phyloP scores from a whole-genome alignment of 1,140 invertebrate species.

The Holcopasites calliopsidis region DNA sequence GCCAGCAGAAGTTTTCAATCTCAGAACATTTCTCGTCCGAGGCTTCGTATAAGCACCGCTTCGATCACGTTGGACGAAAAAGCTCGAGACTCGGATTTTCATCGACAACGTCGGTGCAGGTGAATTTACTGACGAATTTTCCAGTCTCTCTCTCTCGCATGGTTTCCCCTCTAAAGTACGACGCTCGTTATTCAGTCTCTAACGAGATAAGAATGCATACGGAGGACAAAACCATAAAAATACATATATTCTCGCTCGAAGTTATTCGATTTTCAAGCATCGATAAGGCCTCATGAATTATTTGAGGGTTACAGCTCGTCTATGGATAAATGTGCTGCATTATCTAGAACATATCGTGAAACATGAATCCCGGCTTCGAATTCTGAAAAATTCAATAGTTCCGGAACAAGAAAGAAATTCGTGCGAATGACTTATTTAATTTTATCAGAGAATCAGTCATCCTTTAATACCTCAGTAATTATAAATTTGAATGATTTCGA shows the following conservation, averaged over 20 bases:
- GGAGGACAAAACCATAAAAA: no score
- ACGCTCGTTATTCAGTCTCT: neutral
- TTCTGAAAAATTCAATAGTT: no score
- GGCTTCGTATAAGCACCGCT: neutral
- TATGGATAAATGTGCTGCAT: neutral
- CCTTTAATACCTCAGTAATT: no score
- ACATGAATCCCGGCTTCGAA: neutral
- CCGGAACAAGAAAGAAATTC: no score
- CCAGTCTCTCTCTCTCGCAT: no score
- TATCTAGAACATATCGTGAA: neutral
- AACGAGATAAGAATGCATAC: neutral
- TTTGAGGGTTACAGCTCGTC: neutral
- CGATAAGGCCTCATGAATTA: neutral
- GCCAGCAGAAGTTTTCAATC: neutral
- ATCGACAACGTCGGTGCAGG: neutral
- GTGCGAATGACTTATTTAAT: neutral
- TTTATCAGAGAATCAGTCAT: no score
- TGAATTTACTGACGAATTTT: neutral
- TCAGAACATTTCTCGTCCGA: neutral
- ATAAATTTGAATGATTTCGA: no score
- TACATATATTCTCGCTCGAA: neutral
- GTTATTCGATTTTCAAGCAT: neutral
- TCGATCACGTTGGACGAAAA: neutral
- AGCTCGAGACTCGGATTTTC: neutral
- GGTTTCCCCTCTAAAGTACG: neutral